Percentiles rank a stretch among this genome's conserved stretches.
Evolutionary conservation across 1,140 invertebrate species (phyloP).

Genomic region (Vollenhovia emeryi): DNA sequence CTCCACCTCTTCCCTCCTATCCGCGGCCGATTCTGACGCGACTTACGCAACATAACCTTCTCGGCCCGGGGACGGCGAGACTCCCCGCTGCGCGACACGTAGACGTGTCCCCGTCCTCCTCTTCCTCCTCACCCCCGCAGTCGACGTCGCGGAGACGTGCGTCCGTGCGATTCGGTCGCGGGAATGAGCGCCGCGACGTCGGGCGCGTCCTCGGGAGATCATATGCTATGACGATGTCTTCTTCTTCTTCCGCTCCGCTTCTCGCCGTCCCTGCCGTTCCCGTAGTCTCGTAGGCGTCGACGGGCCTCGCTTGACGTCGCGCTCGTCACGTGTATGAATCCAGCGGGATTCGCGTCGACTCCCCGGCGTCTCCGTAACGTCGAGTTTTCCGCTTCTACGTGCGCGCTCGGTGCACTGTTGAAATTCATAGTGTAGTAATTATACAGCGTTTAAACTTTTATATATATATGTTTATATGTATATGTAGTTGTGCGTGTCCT

Average conservation of each 20-base stretch:
- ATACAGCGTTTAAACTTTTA: no score
- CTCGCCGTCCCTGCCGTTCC: background rate
- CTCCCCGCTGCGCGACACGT: background rate
- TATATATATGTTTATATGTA: no score
- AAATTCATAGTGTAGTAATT: no score
- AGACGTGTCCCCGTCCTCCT: background rate
- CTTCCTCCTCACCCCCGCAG: no score
- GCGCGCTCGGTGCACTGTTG: background rate
- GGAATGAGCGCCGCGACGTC: background rate
- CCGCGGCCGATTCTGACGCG: background rate
- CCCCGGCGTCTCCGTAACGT: background rate
- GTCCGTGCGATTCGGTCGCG: background rate
- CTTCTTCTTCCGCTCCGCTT: background rate
- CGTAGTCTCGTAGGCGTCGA: background rate
- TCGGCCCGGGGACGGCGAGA: background rate
- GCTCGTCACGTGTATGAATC: background rate
- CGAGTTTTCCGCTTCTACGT: background rate
- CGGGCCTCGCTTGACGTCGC: background rate
- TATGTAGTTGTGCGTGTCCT: background rate
- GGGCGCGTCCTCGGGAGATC: background rate
- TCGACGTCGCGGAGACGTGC: background rate
- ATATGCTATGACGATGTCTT: slow-evolving; percentile 8
- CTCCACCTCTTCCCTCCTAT: background rate
- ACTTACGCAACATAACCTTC: slow-evolving; percentile 47
- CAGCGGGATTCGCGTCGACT: background rate